phyloP scores from a whole-genome alignment of 1,140 invertebrate species.

The Hesperophylax magnus region DNA sequence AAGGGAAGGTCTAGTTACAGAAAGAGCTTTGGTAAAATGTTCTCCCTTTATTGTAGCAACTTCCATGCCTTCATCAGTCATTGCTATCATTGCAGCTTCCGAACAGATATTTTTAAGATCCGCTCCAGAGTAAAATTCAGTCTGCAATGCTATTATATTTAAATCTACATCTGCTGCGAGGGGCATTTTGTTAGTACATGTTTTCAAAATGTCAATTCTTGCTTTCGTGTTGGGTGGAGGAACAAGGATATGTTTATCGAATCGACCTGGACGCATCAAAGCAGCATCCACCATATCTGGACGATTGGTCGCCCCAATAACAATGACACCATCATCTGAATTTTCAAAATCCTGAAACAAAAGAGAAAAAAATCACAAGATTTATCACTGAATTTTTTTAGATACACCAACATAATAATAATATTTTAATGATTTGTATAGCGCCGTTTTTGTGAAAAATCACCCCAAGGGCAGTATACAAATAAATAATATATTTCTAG shows the following conservation, averaged over 20 bases:
- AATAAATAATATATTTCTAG: too few relatives aligned
- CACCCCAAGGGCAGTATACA: too few relatives aligned
- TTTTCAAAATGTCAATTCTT: constrained; percentile 74
- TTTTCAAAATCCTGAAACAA: constrained; percentile 39
- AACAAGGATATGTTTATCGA: constrained; percentile 84
- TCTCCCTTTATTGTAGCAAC: constrained; percentile 62
- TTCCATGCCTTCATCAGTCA: constrained; percentile 72
- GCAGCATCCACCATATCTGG: constrained; percentile 86
- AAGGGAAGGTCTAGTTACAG: constrained; percentile 69
- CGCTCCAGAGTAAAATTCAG: constrained; percentile 83
- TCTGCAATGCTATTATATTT: constrained; percentile 72
- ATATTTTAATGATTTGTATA: too few relatives aligned
- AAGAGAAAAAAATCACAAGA: neutral
- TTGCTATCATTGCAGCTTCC: constrained; percentile 79
- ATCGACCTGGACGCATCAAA: constrained; percentile 81
- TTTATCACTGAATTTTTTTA: too few relatives aligned
- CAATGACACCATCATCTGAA: constrained; percentile 68
- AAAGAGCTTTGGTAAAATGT: constrained; percentile 73
- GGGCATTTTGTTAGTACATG: constrained; percentile 75
- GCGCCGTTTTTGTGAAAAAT: too few relatives aligned
- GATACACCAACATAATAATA: too few relatives aligned
- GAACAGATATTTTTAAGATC: constrained; percentile 82
- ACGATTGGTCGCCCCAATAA: constrained; percentile 84
- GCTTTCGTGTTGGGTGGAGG: constrained; percentile 78
- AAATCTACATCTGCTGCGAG: constrained; percentile 74